phyloP scores from a whole-genome alignment of 2,113 vertebrate species.

The Shinisaurus crocodilurus region DNA sequence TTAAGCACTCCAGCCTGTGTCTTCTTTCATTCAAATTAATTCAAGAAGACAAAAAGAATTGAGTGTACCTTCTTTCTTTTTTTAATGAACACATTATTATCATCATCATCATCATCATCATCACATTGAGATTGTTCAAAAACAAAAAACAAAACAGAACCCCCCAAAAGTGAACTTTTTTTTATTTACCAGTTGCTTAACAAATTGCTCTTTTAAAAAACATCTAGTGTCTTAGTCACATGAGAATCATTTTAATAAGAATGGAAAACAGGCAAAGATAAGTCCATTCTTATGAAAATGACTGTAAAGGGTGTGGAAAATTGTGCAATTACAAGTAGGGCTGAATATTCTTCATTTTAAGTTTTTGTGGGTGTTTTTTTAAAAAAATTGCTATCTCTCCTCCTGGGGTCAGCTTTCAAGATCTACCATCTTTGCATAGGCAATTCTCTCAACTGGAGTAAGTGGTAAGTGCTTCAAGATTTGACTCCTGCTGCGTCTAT shows the following conservation, averaged over 20 bases:
- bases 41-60: background rate
- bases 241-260: conserved; percentile 61
- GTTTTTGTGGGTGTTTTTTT: conserved; percentile 9
- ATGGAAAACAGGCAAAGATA: conserved; percentile 49
- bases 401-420: conserved; percentile 59
- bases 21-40: background rate
- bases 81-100: too few species aligned
- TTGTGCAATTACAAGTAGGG: conserved; percentile 53
- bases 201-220: conserved; percentile 28
- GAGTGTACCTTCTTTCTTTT: background rate
- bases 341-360: conserved; percentile 29
- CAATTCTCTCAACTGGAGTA: conserved; percentile 17
- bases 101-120: background rate
- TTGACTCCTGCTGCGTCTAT: conserved; percentile 15
- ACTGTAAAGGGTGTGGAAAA: conserved; percentile 46
- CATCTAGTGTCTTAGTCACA: conserved; percentile 43
- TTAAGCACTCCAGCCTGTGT: background rate
- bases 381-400: conserved; percentile 54
- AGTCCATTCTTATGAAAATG: conserved; percentile 58
- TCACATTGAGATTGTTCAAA: background rate
- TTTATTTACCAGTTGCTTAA: background rate
- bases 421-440: background rate
- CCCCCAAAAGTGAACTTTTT: background rate
- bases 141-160: background rate
- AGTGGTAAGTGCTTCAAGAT: background rate